These are phyloP conservation scores for Hoplias malabaricus DNA, from an alignment of 2,113 vertebrate genomes.

Conservation along the genomic window DNA sequence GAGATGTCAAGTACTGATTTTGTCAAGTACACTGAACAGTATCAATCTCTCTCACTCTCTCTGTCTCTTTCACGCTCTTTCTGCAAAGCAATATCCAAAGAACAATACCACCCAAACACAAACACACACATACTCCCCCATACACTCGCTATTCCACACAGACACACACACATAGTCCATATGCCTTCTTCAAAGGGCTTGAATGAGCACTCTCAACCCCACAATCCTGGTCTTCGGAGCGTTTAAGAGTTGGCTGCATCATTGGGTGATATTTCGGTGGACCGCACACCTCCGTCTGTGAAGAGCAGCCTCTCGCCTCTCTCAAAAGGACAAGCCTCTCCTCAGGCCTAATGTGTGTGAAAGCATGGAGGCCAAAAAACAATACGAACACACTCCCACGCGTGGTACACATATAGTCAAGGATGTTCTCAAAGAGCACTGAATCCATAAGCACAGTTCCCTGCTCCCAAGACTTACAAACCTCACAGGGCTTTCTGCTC, in stretches of 20 bases:
- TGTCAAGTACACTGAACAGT: no score
- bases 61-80: neutral
- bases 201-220: neutral
- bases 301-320: constrained; percentile 13
- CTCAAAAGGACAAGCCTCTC: constrained; percentile 9
- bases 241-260: constrained; percentile 3
- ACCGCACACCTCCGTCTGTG: neutral
- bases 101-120: constrained; percentile 11
- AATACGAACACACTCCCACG: neutral
- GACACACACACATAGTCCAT: neutral
- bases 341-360: neutral
- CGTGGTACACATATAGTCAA: neutral
- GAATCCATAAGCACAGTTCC: neutral
- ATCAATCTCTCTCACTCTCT: neutral
- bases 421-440: neutral
- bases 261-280: neutral
- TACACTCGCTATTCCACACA: neutral
- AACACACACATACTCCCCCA: neutral
- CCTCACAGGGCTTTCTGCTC: neutral
- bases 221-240: neutral
- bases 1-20: no score
- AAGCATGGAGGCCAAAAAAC: constrained; percentile 10
- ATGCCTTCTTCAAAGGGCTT: neutral
- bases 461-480: neutral
- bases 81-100: neutral